Evolutionary conservation across 2,113 vertebrate genomes (phyloP).

Genomic region (Oreochromis spilurus): DNA sequence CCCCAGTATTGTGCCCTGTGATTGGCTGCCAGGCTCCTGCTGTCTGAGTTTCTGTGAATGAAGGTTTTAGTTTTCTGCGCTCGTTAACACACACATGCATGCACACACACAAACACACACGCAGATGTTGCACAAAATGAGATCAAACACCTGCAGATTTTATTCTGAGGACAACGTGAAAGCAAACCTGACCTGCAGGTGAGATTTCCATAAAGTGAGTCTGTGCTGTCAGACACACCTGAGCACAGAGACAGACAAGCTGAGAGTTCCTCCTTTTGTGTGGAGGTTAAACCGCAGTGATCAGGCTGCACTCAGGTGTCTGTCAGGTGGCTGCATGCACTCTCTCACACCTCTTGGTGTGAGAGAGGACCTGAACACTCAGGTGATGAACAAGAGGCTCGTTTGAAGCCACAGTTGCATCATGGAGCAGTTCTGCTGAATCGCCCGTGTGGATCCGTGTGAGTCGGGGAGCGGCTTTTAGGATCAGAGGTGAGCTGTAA

Average conservation of each 20-base stretch:
- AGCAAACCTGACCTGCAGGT: neutral
- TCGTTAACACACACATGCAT: accelerated
- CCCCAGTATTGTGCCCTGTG: neutral
- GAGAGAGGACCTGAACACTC: neutral
- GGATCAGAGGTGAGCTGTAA: neutral
- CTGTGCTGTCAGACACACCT: neutral
- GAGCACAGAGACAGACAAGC: neutral
- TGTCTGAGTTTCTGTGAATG: neutral
- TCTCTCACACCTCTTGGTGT: neutral
- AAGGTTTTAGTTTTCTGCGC: neutral
- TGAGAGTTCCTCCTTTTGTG: neutral
- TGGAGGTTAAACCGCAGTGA: neutral
- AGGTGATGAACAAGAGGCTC: accelerated
- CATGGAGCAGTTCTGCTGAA: neutral
- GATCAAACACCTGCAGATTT: neutral
- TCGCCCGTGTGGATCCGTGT: neutral
- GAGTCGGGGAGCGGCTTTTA: accelerated
- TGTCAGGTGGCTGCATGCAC: neutral
- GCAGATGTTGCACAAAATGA: neutral
- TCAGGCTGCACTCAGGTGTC: neutral
- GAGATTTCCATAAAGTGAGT: neutral
- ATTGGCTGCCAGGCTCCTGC: conserved; percentile 27
- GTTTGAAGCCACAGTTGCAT: neutral
- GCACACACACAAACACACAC: accelerated
- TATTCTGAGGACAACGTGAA: neutral